phyloP scores from a whole-genome alignment of 2,113 vertebrate genomes.

The Verasper variegatus region DNA sequence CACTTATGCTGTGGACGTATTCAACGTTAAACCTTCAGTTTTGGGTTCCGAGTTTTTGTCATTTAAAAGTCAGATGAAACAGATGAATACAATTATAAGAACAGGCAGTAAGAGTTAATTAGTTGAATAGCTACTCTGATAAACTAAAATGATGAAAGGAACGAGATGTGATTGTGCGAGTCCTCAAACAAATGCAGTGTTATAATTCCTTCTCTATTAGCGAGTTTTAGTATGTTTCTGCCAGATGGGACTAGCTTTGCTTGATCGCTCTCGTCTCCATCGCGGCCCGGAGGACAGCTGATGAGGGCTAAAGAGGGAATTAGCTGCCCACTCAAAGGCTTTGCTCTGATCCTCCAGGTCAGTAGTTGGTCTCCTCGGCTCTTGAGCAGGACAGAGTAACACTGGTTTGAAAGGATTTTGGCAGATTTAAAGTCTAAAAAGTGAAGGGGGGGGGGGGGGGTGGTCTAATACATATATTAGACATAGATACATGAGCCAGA shows the following conservation, averaged over 20 bases:
- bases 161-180: background rate
- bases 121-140: no score
- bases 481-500: conserved; percentile 58
- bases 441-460: background rate
- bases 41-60: no score
- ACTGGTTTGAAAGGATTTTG: conserved; percentile 74
- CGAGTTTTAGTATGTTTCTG: conserved; percentile 37
- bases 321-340: conserved; percentile 83
- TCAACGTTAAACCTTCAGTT: no score
- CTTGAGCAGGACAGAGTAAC: conserved; percentile 72
- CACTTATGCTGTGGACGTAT: no score
- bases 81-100: no score
- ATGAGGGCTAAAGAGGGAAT: conserved; percentile 82
- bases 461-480: conserved; percentile 57
- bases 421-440: conserved; percentile 63
- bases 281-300: conserved; percentile 75
- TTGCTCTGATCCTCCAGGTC: conserved; percentile 83
- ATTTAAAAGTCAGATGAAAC: no score
- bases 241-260: conserved; percentile 78
- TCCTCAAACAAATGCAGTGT: background rate
- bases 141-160: background rate
- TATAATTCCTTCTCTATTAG: conserved; percentile 10
- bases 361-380: conserved; percentile 69
- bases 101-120: no score
- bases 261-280: conserved; percentile 70